Conservation (phyloP, 2,113 vertebrate species). For the Lepus europaeus region DNA sequence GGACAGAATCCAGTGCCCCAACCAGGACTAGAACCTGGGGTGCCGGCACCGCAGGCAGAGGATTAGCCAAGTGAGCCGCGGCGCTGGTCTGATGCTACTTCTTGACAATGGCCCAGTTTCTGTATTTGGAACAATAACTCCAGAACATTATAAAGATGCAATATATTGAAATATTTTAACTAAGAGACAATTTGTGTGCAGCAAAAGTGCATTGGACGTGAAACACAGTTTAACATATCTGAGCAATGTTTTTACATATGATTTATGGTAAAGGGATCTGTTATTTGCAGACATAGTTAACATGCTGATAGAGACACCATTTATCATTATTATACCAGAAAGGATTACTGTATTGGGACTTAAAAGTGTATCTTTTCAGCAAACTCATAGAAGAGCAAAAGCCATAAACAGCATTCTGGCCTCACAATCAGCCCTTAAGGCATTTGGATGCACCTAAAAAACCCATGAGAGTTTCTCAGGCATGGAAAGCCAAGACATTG, state of each 20-base stretch:
- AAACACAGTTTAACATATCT: not conserved
- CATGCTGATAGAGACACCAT: not conserved
- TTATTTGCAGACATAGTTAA: conserved; percentile 35
- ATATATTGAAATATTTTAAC: conserved; percentile 37
- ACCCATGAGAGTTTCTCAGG: too few species aligned
- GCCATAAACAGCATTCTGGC: too few species aligned
- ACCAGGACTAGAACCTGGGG: too few species aligned
- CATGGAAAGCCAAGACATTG: too few species aligned
- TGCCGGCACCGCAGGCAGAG: too few species aligned
- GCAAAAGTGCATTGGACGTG: not conserved
- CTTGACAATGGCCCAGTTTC: not conserved
- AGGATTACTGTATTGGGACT: not conserved
- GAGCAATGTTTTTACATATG: not conserved
- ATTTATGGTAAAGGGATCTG: not conserved
- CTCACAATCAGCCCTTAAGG: too few species aligned
- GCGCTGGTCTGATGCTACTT: not conserved
- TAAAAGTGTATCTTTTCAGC: not conserved
- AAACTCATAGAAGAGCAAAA: too few species aligned
- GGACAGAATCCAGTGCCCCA: too few species aligned
- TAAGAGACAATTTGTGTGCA: not conserved
- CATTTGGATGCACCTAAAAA: too few species aligned
- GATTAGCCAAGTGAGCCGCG: too few species aligned
- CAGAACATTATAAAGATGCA: not conserved
- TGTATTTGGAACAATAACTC: not conserved
- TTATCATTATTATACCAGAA: not conserved